Evolutionary conservation across 2,888 invertebrate genomes (phyloP), one percentile per base, ranked within the genome.

Genomic region (Pammene fasciana): DNA sequence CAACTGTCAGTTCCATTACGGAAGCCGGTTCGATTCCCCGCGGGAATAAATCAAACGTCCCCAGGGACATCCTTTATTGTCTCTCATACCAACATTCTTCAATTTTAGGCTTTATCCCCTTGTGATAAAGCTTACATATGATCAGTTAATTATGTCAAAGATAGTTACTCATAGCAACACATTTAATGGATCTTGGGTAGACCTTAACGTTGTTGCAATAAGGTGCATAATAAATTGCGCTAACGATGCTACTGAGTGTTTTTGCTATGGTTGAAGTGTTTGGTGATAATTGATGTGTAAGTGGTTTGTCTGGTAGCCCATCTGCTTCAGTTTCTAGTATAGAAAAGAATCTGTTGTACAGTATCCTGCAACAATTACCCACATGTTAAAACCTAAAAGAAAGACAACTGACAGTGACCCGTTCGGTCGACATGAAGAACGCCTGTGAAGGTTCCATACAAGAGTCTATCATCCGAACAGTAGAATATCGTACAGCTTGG

Each of bases 31-130:
- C 48, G 16, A 48, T 48, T 26, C 26, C 48, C 52, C 54, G 13
- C n/a, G n/a, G 34, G 54, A 13, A 54, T 54, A 34, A 54, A 54
- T 34, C 54, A 34, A 34, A 54, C 34, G n/a, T 13, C 52, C 54
- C n/a, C 8, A 0, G 34, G 34, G 54, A 34, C 54, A 8, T 34
- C 52, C 54, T 54, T 54, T 34, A 54, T 54, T 34, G 13, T 13
- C 50, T 11, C 8, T 26, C 8, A 2, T 16, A 14, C 9, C 16
- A 48, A 0, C 16, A 14, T 1, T 46, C 26, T 46, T 6, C 46
- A 7, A 16, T 16, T 10, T 0, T 50, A 16, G 13, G 1, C 26
- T 18, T 50, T 50, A 50, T 50, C 1, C 11, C 1, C 6, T 14
- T 1, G 50, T 3, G 11, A 26, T 50, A 50, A 50, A 11, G 50